Base-by-base conservation (phyloP, 2,113 vertebrate species). In the Emydocephalus ijimae region DNA sequence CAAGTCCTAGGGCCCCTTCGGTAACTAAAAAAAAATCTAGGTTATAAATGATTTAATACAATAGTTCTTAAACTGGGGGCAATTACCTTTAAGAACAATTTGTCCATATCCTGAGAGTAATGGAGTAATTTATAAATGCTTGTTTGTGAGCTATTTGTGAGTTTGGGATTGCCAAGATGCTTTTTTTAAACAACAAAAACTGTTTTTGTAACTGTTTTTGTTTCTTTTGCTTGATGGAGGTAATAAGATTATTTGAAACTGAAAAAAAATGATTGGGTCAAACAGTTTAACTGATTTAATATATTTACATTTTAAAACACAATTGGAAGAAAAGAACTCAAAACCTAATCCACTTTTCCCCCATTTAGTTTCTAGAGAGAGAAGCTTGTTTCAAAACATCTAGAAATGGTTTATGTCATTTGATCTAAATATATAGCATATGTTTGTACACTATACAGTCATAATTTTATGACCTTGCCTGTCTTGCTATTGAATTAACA, bases 401-500 rank as follows among this genome's bases (percentile, higher is more conserved):
- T 23, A 87, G 45, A 87, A 87, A 87, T 87, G 11, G 45, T 61
- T 87, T 45, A 5, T 90, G 23, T 86, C 91, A 88, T 29, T 39
- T 90, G 87, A 56, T 92, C 48, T 87, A 92, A 94, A 91, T 92
- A 93, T 94, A 69, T 5, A 34, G 14, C 6, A 96, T 95, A 88
- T 54, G 91, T 95, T 95, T 97, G 94, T 85, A 92, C n/a, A 50
- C 90, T 92, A 34, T 93, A 92, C 64, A 90, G 39, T 92, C 88
- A 94, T 93, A 91, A 94, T 96, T 96, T 97, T 97, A 92, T 90
- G 94, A 52, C 52, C 86, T 93, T 0, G 0, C 18, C 93, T 93
- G 45, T 94, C 88, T 94, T 21, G 91, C 4, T 8, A 85, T 91
- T 90, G 90, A 94, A 96, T 97, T 93, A 93, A 59, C 93, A 95